These are phyloP conservation scores for Microcebus tavaratra DNA, from an alignment of 2,113 vertebrate genomes.

Conservation along the genomic window DNA sequence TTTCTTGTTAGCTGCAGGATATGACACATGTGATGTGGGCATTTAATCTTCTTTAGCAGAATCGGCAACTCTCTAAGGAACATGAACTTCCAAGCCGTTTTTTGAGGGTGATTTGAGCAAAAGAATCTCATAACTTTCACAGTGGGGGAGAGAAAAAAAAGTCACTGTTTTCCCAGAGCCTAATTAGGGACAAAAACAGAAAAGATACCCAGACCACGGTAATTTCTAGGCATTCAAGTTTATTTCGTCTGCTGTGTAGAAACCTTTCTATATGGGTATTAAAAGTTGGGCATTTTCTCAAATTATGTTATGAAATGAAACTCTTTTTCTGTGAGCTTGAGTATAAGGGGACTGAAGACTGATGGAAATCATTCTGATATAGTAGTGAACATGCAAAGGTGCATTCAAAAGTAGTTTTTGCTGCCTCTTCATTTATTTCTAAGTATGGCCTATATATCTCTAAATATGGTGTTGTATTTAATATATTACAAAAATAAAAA, in stretches of 20 bases:
- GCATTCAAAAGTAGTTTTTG: not conserved
- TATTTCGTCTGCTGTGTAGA: not conserved
- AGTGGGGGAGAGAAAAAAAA: not conserved
- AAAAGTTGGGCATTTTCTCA: conserved; percentile 6
- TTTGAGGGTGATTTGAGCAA: conserved; percentile 51
- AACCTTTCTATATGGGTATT: not conserved
- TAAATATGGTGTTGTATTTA: not conserved
- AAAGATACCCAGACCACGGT: not conserved
- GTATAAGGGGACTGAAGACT: not conserved
- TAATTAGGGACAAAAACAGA: not conserved
- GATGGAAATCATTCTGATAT: not conserved
- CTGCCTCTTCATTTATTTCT: not conserved
- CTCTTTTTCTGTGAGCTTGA: not conserved
- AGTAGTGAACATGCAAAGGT: not conserved
- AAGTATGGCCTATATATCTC: not conserved
- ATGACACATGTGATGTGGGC: not conserved
- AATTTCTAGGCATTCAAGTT: not conserved
- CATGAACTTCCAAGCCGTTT: conserved; percentile 4
- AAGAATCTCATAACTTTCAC: conserved; percentile 53
- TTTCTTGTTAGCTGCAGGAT: not conserved
- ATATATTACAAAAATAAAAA: not conserved
- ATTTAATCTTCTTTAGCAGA: conserved; percentile 59
- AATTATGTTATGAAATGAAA: not conserved
- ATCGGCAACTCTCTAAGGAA: conserved; percentile 40
- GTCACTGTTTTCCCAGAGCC: not conserved